Evolutionary conservation across 2,888 invertebrate genomes (phyloP).

Genomic region (Oscheius myriophilus): DNA sequence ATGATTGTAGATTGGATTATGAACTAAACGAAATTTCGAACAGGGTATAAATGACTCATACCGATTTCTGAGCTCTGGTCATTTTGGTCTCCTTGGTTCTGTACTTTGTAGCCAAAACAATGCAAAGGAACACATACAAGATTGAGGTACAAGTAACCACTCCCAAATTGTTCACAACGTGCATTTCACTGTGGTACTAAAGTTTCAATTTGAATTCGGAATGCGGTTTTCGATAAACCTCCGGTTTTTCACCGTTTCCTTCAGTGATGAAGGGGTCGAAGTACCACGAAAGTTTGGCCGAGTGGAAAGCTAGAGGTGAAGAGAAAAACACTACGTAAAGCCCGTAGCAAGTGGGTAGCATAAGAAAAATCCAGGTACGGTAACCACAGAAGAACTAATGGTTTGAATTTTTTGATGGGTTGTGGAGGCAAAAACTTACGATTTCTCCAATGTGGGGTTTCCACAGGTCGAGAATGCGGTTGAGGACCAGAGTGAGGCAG

Average conservation of each 20-base stretch:
- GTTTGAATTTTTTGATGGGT: not conserved
- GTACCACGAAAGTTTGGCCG: constrained; percentile 16
- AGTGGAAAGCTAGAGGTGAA: constrained; percentile 14
- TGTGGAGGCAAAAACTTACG: not conserved
- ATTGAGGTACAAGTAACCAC: constrained; percentile 10
- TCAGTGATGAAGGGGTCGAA: constrained; percentile 23
- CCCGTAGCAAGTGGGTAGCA: not conserved
- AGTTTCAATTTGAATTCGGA: too few relatives aligned
- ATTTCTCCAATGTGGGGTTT: constrained; percentile 16
- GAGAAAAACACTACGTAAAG: constrained; percentile 10
- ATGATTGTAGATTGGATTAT: constrained; percentile 18
- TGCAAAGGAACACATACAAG: constrained; percentile 10
- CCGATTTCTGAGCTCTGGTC: constrained; percentile 18
- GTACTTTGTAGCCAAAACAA: constrained; percentile 9
- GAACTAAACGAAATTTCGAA: not conserved
- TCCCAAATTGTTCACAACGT: constrained; percentile 14
- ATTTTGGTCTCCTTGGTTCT: constrained; percentile 17
- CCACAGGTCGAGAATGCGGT: constrained; percentile 18
- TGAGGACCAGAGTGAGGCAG: constrained; percentile 12
- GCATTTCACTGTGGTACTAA: constrained; percentile 14
- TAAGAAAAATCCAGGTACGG: constrained; percentile 6
- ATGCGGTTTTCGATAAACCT: too few relatives aligned
- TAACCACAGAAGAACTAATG: constrained; percentile 9
- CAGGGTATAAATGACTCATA: not conserved
- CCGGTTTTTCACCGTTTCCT: not conserved